These are phyloP conservation scores for Pempheris klunzingeri DNA, from an alignment of 2,797 vertebrate species.

Conservation along the genomic window DNA sequence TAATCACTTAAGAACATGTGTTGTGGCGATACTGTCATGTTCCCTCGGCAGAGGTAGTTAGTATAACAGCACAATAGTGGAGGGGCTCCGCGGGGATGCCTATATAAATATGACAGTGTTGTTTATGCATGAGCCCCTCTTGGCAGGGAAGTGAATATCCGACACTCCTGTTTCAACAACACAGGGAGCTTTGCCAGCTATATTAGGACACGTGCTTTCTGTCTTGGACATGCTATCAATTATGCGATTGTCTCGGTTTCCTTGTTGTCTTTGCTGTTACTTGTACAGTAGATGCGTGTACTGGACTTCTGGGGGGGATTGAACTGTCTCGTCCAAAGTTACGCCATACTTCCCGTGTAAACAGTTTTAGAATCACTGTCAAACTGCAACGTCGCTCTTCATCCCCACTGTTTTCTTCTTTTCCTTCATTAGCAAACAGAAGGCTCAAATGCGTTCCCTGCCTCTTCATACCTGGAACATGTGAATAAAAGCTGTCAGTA, in stretches of 20 bases:
- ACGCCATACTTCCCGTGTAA: slow-evolving; percentile 16
- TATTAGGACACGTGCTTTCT: slow-evolving; percentile 53
- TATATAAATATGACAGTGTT: slow-evolving; percentile 81
- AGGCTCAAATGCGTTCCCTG: background rate
- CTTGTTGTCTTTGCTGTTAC: slow-evolving; percentile 44
- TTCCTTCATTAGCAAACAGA: slow-evolving; percentile 40
- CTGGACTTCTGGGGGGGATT: slow-evolving; percentile 28
- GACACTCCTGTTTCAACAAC: slow-evolving; percentile 62
- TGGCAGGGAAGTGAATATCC: slow-evolving; percentile 74
- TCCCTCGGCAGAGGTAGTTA: slow-evolving; percentile 76
- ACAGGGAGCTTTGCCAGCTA: slow-evolving; percentile 55
- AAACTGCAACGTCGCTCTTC: slow-evolving; percentile 1
- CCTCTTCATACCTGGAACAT: slow-evolving; percentile 28
- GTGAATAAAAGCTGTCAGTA: slow-evolving; percentile 37
- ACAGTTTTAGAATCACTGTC: slow-evolving; percentile 23
- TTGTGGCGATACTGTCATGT: slow-evolving; percentile 81
- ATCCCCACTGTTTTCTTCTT: slow-evolving; percentile 17
- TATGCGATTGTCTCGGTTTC: slow-evolving; percentile 55
- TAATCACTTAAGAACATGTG: slow-evolving; percentile 83
- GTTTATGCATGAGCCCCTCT: slow-evolving; percentile 84
- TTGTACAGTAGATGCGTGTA: slow-evolving; percentile 27
- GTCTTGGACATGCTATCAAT: slow-evolving; percentile 60
- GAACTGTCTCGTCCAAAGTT: slow-evolving; percentile 39
- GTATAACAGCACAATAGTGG: slow-evolving; percentile 71
- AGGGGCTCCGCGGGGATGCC: slow-evolving; percentile 72